These are phyloP conservation scores for Temnothorax unifasciatus DNA, from an alignment of 2,888 invertebrate genomes.

Conservation along the genomic window DNA sequence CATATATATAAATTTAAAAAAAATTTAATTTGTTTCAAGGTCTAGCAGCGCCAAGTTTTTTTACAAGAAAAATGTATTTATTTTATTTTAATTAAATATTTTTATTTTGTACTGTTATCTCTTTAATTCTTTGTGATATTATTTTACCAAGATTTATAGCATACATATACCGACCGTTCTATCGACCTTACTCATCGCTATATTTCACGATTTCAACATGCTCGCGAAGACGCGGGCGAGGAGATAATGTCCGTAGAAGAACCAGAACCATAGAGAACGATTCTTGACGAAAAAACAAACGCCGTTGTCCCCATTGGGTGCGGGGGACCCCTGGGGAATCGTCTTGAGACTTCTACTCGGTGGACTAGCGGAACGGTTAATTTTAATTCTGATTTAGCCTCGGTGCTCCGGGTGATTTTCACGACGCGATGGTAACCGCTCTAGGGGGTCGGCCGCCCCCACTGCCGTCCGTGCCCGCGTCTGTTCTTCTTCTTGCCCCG, in stretches of 20 bases:
- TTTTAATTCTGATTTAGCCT: conserved; percentile 67
- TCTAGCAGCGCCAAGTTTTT: too few species aligned
- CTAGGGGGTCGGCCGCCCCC: conserved; percentile 77
- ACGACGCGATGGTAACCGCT: conserved; percentile 68
- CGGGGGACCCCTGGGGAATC: conserved; percentile 27
- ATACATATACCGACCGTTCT: neutral
- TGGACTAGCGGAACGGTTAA: conserved; percentile 49
- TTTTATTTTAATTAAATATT: too few species aligned
- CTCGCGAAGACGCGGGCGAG: conserved; percentile 26
- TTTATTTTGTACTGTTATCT: too few species aligned
- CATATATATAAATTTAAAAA: too few species aligned
- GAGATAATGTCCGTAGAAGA: conserved; percentile 27
- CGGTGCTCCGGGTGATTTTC: conserved; percentile 69
- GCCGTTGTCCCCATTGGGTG: conserved; percentile 41
- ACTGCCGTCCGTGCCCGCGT: conserved; percentile 49
- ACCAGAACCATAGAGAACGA: conserved; percentile 9
- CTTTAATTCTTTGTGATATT: too few species aligned
- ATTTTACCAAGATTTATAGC: conserved; percentile 7
- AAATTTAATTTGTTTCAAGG: too few species aligned
- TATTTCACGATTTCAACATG: conserved; percentile 39
- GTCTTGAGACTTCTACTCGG: conserved; percentile 29
- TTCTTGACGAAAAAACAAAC: conserved; percentile 40
- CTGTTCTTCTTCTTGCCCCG: conserved; percentile 31
- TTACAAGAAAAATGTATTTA: too few species aligned
- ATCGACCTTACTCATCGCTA: conserved; percentile 7